Base-by-base conservation (phyloP, 2,888 invertebrate genomes). In the Rutpela maculata region DNA sequence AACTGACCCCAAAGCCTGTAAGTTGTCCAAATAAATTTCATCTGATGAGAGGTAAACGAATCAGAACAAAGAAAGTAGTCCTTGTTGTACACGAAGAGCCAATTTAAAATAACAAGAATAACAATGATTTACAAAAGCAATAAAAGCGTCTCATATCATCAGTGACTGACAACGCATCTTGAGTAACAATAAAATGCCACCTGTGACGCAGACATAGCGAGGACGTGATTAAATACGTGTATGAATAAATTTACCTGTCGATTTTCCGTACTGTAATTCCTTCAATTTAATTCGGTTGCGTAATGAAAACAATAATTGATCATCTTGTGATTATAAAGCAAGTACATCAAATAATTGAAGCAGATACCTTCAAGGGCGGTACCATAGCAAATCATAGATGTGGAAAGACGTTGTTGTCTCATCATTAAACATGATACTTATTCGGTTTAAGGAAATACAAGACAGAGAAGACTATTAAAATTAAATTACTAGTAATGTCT, bases 201-300 rank as follows among this genome's bases (percentile, higher is more conserved):
- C 43, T 15, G 65, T 65, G 43, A 65, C 43, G 43, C 22, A 50
- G 50, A 65, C 43, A 43, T 18, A 15, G 9, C 43, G 19, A 43
- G 43, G 17, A 65, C 65, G 65, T 65, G 65, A 65, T 65, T 65
- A 50, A 65, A 43, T 43, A 65, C 65, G 50, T 38, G 65, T 65
- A 65, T 38, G 22, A 65, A 65, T 43, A 43, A 43, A 65, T 18
- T 43, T 43, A 38, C 65, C 22, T 35, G 43, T 38, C 65, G 18
- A 15, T 11, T 43, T 19, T 43, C 15, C 43, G 10, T 65, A 38
- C 10, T 18, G 15, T 19, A 22, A 19, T 43, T 65, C 6, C 19
- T 31, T 31, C 15, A 50, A 12, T 38, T 63, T 63, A 38, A 38
- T 63, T 35, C 17, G 35, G 19, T 65, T 65, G 38, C 26, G 9